Base-by-base conservation (phyloP, 2,797 vertebrate species). In the Parotocinclus haroldoi region DNA sequence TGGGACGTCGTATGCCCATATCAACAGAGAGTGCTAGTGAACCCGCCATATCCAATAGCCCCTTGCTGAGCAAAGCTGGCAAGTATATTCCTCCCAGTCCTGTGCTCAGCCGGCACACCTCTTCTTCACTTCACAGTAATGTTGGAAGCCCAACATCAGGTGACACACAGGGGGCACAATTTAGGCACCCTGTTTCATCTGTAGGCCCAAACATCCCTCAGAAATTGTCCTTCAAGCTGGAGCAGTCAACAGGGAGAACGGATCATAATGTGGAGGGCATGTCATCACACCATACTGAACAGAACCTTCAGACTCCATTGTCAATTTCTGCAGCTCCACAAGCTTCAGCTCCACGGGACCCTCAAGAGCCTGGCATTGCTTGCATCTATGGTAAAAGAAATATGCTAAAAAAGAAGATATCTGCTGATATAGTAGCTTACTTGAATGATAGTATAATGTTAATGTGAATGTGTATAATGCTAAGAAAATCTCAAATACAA, bases 321-420 rank as follows among this genome's bases (percentile, higher is more conserved):
- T 86, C 91, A 0, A 84, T 69, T 3, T 78, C 81, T 0, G 75
- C 87, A 1, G 79, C 84, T 76, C 85, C 88, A 0, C 85, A 86
- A 8, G 87, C 93, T 5, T 56, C 92, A 10, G 90, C 92, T 76
- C 85, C 92, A 59, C 90, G 94, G 0, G 89, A 91, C 0, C 84
- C 92, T 62, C 90, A 93, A 0, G 95, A 96, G 75, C 87, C 93
- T 82, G 91, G 93, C 73, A 96, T 95, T 79, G 92, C 92, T 73
- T 89, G 95, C 75, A 94, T 99, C 86, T 95, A 93, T 62, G 96
- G 96, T 97, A 83, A 77, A 83, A 45, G n/a, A 0, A 2, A 2
- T 27, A 5, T 27, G 27, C 27, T 27, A 27, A 27, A 27, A 27
- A 5, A 27, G 2, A 27, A 2, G 27, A 27, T 2, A 27, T 27